Percentiles rank a stretch among this genome's conserved stretches.
These are phyloP conservation scores for Diadema setosum DNA, from an alignment of 35 echinoderm and acorn worm species.

Conservation along the genomic window DNA sequence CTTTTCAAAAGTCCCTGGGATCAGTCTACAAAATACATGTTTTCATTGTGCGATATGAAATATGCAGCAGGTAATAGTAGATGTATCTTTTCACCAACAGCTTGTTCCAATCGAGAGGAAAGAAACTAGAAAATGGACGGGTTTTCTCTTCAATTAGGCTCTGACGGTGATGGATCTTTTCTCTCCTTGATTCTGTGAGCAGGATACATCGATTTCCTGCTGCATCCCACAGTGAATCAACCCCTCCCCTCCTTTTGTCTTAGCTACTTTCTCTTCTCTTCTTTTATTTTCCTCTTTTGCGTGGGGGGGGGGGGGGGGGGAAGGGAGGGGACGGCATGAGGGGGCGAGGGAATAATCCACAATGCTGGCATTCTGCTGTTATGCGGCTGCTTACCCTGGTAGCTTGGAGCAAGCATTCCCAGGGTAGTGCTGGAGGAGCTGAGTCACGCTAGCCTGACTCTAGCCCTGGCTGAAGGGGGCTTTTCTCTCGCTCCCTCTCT, in stretches of 20 bases:
- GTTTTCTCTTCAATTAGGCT: not conserved
- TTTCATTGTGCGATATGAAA: no score
- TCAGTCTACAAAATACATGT: no score
- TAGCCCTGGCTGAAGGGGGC: not conserved
- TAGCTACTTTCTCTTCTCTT: not conserved
- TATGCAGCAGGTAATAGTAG: no score
- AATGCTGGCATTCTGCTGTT: no score
- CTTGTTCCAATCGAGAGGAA: no score
- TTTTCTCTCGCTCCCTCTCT: not conserved
- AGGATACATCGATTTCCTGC: slow-evolving; percentile 18
- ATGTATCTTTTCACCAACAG: no score
- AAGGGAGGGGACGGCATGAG: no score
- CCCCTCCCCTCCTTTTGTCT: not conserved
- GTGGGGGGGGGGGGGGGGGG: not conserved
- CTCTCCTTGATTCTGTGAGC: not conserved
- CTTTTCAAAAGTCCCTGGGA: no score
- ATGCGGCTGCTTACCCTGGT: no score
- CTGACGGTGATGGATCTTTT: not conserved
- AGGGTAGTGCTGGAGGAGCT: not conserved
- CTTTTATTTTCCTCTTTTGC: not conserved
- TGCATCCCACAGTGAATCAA: not conserved
- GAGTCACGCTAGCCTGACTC: not conserved
- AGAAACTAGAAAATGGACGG: no score
- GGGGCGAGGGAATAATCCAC: no score
- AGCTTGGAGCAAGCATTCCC: no score